A percentile compares a stretch with the other conserved stretches of the same genome.
Evolutionary conservation across 2,888 invertebrate species (phyloP).

Genomic region (Lithophane leautieri): DNA sequence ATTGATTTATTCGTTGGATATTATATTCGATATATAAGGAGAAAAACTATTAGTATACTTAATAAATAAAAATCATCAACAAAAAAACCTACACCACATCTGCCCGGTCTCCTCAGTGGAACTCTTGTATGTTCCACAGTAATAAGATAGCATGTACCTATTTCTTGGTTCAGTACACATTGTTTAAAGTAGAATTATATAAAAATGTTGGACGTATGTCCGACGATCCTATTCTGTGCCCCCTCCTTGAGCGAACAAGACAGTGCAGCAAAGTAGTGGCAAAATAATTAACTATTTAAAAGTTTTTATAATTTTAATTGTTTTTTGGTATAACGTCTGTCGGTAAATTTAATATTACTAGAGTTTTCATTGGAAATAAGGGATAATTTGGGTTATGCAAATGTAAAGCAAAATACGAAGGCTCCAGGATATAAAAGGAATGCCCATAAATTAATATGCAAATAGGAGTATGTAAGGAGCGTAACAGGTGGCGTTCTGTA

Average conservation of each 20-base stretch:
- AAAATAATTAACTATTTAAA: neutral
- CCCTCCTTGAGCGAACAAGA: conserved; percentile 17
- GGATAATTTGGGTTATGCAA: no score
- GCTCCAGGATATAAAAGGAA: no score
- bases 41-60: no score
- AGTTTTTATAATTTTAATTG: no score
- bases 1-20: neutral
- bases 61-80: neutral
- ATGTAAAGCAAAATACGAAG: no score
- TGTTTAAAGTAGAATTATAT: conserved; percentile 63
- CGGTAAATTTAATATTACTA: no score
- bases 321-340: no score
- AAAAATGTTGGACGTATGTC: conserved; percentile 60
- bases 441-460: no score
- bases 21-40: neutral
- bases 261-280: neutral
- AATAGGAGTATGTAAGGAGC: no score
- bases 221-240: conserved; percentile 12
- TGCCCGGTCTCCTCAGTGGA: conserved; percentile 72
- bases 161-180: conserved; percentile 76
- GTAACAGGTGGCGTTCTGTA: no score
- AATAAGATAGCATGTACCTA: conserved; percentile 81
- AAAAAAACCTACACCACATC: conserved; percentile 15
- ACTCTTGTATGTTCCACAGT: conserved; percentile 77
- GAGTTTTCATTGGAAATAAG: no score